A percentile compares a stretch with the other conserved stretches of the same genome.
phyloP scores from a whole-genome alignment of 1,140 invertebrate genomes.

The Cherax quadricarinatus region DNA sequence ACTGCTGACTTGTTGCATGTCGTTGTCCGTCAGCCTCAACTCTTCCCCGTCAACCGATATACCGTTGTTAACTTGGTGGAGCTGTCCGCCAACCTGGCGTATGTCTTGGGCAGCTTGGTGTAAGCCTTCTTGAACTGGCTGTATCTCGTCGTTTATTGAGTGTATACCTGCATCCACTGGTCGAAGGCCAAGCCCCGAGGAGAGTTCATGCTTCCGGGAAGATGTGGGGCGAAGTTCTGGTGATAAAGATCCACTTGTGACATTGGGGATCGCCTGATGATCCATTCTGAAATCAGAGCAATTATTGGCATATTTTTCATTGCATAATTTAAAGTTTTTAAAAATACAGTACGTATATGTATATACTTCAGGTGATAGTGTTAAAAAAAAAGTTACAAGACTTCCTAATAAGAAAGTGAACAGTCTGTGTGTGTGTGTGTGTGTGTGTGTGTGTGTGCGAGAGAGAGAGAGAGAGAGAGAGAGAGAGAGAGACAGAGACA shows the following conservation, averaged over 20 bases:
- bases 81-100: neutral
- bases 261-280: slow-evolving; percentile 27
- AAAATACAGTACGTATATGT: neutral
- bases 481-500: no score
- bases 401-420: no score
- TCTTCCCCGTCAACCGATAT: slow-evolving; percentile 22
- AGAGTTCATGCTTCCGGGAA: slow-evolving; percentile 10
- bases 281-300: slow-evolving; percentile 21
- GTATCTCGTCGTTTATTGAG: slow-evolving; percentile 26
- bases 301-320: neutral
- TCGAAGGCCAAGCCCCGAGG: slow-evolving; percentile 26
- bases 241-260: slow-evolving; percentile 10
- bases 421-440: no score
- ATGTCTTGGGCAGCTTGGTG: neutral
- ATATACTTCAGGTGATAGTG: no score
- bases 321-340: neutral
- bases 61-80: neutral
- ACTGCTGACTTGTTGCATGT: neutral
- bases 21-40: slow-evolving; percentile 1
- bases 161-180: slow-evolving; percentile 41
- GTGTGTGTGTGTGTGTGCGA: no score
- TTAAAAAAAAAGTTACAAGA: no score
- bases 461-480: no score
- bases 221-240: neutral
- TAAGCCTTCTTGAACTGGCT: neutral